Base-by-base conservation (phyloP, 2,888 invertebrate species). In the Calameuta pallipes region DNA sequence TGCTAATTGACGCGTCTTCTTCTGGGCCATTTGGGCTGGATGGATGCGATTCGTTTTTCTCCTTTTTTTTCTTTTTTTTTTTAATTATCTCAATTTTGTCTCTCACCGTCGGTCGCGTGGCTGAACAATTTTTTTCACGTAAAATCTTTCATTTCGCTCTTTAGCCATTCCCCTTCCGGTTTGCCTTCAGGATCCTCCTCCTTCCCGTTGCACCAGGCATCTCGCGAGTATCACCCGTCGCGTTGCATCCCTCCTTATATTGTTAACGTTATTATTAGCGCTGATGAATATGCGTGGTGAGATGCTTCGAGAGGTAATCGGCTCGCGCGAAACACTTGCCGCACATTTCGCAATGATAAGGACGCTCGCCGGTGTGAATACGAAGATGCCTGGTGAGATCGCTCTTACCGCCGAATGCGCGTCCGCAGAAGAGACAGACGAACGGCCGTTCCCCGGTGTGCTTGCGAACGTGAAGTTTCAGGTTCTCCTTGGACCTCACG, bases 261-360 rank as follows among this genome's bases (percentile, higher is more conserved):
- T 9, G 15, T 56, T 56, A 23, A 56, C 56, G 3, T 56, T 23
- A 23, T 56, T 56, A 56, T 87, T 87, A 91, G 84, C 91, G 91
- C 81, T 91, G 91, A 92, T 97, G 97, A 86, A 97, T 96, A 93
- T 97, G 97, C 56, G 97, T 97, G 82, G 97, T 97, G 85, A 97
- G 94, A 92, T 97, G 97, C 92, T 97, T 97, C 87, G 97, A 97
- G 79, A 97, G 94, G 89, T 97, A 97, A 91, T 97, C 97, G 77
- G 97, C 97, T 76, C 97, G 94, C 36, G 97, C 97, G 92, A 97
- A 97, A 91, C 97, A 97, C 92, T 97, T 97, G 83, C 97, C 97
- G 92, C 97, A 97, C 91, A 97, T 97, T 92, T 97, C 97, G 92
- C 97, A 97, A 91, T 97, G 97, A 92, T 97, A 97, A 56, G 97